A percentile compares a stretch with the other conserved stretches of the same genome.
These are phyloP conservation scores for Tetheella fluctuosa DNA, from an alignment of 2,888 invertebrate species.

Conservation along the genomic window DNA sequence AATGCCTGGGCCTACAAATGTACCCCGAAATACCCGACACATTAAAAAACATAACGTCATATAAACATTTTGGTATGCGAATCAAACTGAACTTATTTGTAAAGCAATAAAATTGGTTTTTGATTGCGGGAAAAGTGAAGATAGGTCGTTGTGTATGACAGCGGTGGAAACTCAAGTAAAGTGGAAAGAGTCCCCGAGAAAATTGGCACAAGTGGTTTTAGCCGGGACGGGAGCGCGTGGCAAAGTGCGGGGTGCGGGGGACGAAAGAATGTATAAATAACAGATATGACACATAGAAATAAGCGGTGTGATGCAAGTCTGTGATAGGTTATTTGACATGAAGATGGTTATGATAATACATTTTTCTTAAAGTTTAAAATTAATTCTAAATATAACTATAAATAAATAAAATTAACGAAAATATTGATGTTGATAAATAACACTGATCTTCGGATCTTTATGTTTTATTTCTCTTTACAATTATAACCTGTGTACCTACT, in stretches of 20 bases:
- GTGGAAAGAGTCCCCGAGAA: slow-evolving; percentile 81
- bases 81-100: slow-evolving; percentile 54
- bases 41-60: slow-evolving; percentile 31
- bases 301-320: neutral
- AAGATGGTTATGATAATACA: too few species aligned
- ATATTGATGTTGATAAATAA: too few species aligned
- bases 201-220: slow-evolving; percentile 85
- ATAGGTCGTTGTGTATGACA: slow-evolving; percentile 58
- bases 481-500: too few species aligned
- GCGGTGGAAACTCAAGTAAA: slow-evolving; percentile 75
- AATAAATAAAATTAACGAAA: too few species aligned
- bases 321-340: too few species aligned
- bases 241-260: slow-evolving; percentile 53
- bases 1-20: slow-evolving; percentile 75
- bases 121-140: slow-evolving; percentile 43
- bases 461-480: too few species aligned
- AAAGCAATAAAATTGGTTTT: slow-evolving; percentile 47
- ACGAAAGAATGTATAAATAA: slow-evolving; percentile 16
- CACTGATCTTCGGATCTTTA: too few species aligned
- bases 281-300: neutral
- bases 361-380: too few species aligned
- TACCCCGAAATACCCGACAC: slow-evolving; percentile 60
- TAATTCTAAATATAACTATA: too few species aligned
- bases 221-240: slow-evolving; percentile 64
- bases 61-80: slow-evolving; percentile 26